These are phyloP conservation scores for Onychostoma macrolepis DNA, from an alignment of 2,113 vertebrate genomes.

Conservation along the genomic window DNA sequence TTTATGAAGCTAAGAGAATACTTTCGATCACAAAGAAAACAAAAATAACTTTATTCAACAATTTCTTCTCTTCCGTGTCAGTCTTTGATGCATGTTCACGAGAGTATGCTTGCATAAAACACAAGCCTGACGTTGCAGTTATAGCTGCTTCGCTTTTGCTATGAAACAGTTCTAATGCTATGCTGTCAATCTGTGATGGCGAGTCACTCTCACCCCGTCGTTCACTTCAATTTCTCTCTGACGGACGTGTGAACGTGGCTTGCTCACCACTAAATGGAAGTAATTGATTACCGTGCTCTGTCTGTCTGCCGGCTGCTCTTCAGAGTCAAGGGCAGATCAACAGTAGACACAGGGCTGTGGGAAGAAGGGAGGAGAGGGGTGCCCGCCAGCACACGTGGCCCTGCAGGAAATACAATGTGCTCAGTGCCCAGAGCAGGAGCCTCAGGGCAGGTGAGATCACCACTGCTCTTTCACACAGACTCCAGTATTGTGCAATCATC, in stretches of 20 bases:
- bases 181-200: background rate
- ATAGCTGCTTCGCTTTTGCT: no score
- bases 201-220: background rate
- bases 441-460: slow-evolving; percentile 57
- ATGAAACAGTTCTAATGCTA: background rate
- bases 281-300: slow-evolving; percentile 46
- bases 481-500: slow-evolving; percentile 3
- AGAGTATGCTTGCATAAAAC: background rate
- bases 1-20: no score
- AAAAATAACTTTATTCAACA: no score
- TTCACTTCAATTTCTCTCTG: slow-evolving; percentile 27
- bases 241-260: slow-evolving; percentile 26
- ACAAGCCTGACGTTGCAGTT: background rate
- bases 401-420: slow-evolving; percentile 47
- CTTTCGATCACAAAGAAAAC: no score
- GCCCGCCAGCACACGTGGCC: background rate
- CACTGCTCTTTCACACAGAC: slow-evolving; percentile 29
- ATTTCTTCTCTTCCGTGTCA: no score
- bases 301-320: background rate
- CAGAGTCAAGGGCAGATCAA: slow-evolving; percentile 16
- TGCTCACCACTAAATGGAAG: slow-evolving; percentile 32
- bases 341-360: background rate
- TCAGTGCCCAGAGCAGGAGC: slow-evolving; percentile 50
- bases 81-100: no score
- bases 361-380: background rate